Conservation (phyloP, 2,113 vertebrate genomes). For the Chaenogobius annularis region DNA sequence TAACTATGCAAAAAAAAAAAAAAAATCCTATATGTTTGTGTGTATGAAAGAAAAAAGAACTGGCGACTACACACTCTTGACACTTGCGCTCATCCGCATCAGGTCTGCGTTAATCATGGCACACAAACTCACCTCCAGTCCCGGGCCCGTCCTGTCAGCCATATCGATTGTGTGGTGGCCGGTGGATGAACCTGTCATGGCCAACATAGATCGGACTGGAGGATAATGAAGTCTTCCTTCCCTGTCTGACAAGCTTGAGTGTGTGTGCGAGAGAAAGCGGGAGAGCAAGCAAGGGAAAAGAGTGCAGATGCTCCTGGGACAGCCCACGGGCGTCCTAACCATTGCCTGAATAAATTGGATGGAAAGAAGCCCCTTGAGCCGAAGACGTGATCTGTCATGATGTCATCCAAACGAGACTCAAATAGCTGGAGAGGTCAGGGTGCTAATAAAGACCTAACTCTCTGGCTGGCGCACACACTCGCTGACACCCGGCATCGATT, state of each 20-base stretch:
- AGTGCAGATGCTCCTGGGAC: conserved; percentile 58
- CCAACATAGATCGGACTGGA: conserved; percentile 74
- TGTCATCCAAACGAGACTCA: conserved; percentile 68
- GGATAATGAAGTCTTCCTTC: conserved; percentile 80
- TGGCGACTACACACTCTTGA: conserved; percentile 51
- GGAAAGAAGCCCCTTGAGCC: conserved; percentile 62
- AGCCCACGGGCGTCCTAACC: conserved; percentile 53
- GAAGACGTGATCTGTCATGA: conserved; percentile 71
- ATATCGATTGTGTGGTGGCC: conserved; percentile 70
- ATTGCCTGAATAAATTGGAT: conserved; percentile 71
- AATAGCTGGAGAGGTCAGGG: conserved; percentile 43
- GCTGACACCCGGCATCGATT: conserved; percentile 16
- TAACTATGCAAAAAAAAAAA: conserved; percentile 2
- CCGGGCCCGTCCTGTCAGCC: conserved; percentile 60
- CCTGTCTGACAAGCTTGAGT: conserved; percentile 62
- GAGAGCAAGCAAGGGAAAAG: conserved; percentile 37
- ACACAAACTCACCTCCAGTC: conserved; percentile 37
- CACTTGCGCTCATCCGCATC: conserved; percentile 62
- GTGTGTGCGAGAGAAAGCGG: conserved; percentile 21
- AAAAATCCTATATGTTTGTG: conserved; percentile 2
- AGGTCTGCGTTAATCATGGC: conserved; percentile 52
- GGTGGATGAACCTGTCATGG: conserved; percentile 77
- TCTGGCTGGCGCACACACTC: conserved; percentile 19
- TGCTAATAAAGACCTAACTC: conserved; percentile 58
- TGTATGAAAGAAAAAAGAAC: conserved; percentile 14